Conservation (phyloP, 2,888 invertebrate species). For the Eucriotettix oculatus region DNA sequence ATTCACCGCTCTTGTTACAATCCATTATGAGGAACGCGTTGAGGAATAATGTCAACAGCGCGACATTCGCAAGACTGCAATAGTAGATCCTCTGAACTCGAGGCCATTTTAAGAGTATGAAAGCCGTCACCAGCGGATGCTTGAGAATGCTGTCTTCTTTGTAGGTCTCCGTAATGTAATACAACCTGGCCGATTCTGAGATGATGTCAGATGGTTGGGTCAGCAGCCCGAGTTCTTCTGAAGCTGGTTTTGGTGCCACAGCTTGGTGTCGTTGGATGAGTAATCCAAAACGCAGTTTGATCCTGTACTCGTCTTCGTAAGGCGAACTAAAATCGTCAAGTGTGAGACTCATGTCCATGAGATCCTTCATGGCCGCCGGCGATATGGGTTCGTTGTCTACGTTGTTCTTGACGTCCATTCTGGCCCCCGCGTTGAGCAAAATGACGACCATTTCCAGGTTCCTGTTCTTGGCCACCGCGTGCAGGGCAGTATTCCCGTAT, state of each 20-base stretch:
- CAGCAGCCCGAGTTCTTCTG: no score
- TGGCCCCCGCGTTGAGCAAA: not conserved
- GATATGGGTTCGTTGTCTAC: not conserved
- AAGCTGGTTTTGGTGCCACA: no score
- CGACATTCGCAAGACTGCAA: not conserved
- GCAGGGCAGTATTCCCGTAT: constrained; percentile 3
- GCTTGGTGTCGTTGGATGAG: no score
- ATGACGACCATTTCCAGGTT: not conserved
- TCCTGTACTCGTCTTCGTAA: constrained; percentile 1
- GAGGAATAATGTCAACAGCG: not conserved
- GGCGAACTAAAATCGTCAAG: not conserved
- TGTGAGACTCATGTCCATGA: constrained; percentile 1
- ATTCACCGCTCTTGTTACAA: not conserved
- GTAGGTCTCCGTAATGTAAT: no score
- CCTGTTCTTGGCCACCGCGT: constrained; percentile 1
- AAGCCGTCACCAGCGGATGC: not conserved
- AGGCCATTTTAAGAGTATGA: not conserved
- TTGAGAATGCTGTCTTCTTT: not conserved
- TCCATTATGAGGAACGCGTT: not conserved
- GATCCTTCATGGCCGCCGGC: not conserved
- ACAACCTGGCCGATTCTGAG: no score
- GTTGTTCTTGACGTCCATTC: not conserved
- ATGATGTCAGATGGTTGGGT: no score
- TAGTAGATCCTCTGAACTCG: not conserved
- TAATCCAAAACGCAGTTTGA: no score